Base-by-base conservation (phyloP, 2,113 vertebrate species). In the Myrmecobius fasciatus region DNA sequence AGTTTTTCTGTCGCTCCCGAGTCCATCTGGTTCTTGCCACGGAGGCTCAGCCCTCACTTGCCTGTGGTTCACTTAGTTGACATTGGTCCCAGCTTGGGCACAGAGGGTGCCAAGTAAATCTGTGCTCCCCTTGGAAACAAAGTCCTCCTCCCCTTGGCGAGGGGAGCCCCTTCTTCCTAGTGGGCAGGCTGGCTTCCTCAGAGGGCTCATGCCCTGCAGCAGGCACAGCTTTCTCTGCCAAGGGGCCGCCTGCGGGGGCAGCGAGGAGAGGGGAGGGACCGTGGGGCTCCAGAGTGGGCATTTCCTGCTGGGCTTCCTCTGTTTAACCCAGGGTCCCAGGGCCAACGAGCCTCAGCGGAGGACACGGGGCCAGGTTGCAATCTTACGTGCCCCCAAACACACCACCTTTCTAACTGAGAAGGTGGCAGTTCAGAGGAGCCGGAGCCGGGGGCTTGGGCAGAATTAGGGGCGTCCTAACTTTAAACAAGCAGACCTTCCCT, bases 341-440 rank as follows among this genome's bases (percentile, higher is more conserved):
- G 53, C 25, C 3, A 0, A 0, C 28, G 53, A 53, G 46, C 43
- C 25, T 12, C 9, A 10, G 52, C 8, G 31, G n/a, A 7, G 48
- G 49, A 10, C 31, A 7, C 11, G 36, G 92, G 17, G 24, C 36
- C 28, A 1, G 75, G 12, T 26, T 28, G 88, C 36, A 26, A 0
- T 56, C 47, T 91, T 17, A 0, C 2, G 22, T 24, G 36, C 36
- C 11, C 9, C n/a, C 26, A 26, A 43, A 20, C 20, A 91, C 11
- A 52, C 14, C 28, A 28, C 10, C 3, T 46, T 89, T 92, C 95
- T 92, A 0, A 52, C 93, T 93, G 36, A 90, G 95, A 94, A 93
- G 91, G 92, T 31, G 49, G 88, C 46, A 11, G 49, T 10, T 51
- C 49, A 4, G 49, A 51, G 49, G 49, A 51, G 49, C 49, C 9